Evolutionary conservation across 1,140 invertebrate genomes (phyloP).

Genomic region (Drosophila melanogaster): Release_6_plus_ISO1_MT NC_004354.4:3175001-3175500

Average conservation of each 20-base stretch:
- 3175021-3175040: background rate
- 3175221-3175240: slow-evolving; percentile 3
- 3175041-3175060: background rate
- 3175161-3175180: slow-evolving; percentile 5
- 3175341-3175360: slow-evolving; percentile 4
- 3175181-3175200: background rate
- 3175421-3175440: background rate
- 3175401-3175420: background rate
- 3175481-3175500: background rate
- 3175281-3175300: background rate
- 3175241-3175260: slow-evolving; percentile 5
- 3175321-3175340: slow-evolving; percentile 19
- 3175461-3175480: background rate
- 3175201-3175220: background rate
- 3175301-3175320: slow-evolving; percentile 12
- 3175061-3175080: background rate
- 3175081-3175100: background rate
- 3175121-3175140: background rate
- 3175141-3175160: slow-evolving; percentile 12
- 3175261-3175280: background rate
- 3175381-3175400: background rate
- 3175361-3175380: slow-evolving; percentile 13
- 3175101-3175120: background rate
- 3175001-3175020: no score
- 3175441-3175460: background rate